Evolutionary conservation across 2,113 vertebrate species (phyloP).

Genomic region (Corythornis madagascariensis): DNA sequence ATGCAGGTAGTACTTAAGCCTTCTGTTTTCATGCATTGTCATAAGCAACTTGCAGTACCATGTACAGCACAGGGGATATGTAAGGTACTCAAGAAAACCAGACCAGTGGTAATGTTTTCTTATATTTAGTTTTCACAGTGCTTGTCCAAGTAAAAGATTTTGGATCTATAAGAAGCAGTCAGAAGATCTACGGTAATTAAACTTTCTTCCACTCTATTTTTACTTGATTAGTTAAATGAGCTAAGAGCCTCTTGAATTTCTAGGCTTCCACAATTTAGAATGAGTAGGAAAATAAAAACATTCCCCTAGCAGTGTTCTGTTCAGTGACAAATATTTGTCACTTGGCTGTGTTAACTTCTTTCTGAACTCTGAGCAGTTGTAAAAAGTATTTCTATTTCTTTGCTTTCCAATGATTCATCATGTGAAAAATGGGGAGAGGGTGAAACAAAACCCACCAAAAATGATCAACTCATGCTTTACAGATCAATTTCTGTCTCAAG

Average conservation of each 20-base stretch:
- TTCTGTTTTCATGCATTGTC: not conserved
- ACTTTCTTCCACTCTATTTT: not conserved
- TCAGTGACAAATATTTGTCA: not conserved
- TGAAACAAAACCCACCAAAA: not conserved
- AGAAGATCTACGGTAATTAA: constrained; percentile 77
- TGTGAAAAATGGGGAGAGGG: not conserved
- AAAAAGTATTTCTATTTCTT: not conserved
- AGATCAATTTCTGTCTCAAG: not conserved
- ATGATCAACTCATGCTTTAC: not conserved
- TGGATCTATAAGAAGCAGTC: constrained; percentile 82
- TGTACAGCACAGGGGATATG: not conserved
- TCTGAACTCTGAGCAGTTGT: not conserved
- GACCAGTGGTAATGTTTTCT: not conserved
- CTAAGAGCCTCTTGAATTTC: not conserved
- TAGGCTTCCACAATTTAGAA: not conserved
- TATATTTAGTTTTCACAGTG: constrained; percentile 87
- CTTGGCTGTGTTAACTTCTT: not conserved
- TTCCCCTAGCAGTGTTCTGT: not conserved
- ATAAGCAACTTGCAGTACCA: not conserved
- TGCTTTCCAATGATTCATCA: not conserved
- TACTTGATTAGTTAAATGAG: not conserved
- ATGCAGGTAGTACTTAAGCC: not conserved
- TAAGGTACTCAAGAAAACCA: not conserved
- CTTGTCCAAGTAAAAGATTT: constrained; percentile 83
- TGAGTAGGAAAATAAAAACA: not conserved